Base-by-base conservation (phyloP, 2,113 vertebrate genomes). In the Morone chrysops region DNA sequence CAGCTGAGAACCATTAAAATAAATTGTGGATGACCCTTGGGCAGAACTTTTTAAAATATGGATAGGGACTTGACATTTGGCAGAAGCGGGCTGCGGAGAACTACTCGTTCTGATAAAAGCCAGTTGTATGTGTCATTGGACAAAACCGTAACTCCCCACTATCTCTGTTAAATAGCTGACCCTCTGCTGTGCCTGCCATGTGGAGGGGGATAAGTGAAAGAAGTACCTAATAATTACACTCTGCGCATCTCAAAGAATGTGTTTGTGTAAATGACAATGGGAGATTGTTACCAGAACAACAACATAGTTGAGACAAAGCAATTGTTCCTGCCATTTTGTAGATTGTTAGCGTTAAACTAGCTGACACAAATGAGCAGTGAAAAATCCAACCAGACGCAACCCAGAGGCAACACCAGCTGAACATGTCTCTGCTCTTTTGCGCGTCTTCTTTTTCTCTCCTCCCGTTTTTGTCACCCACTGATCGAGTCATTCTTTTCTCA, bases 381-480 rank as follows among this genome's bases (percentile, higher is more conserved):
- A 68, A 71, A 70, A 79, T 65, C 20, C 71, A 63, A 20, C 51
- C 62, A 10, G 36, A 75, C 75, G 17, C 57, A n/a, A 20, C 22
- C 77, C 75, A 8, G 57, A 63, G 60, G 74, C 70, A 69, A 13
- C 54, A 2, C 2, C 53, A 74, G 56, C 47, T 41, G n/a, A 80
- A 76, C 57, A 71, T 3, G 20, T 31, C 68, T 59, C 41, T 7
- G 2, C 62, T 17, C 41, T 40, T 38, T 25, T n/a, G 9, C 17
- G 36, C n/a, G 22, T 48, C 67, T 43, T 78, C 50, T 66, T 38
- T 8, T 59, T n/a, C 53, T 8, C 13, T 60, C 11, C 10, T 47
- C 6, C 38, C 31, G 2, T 74, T 54, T 48, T 36, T 10, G 31
- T 66, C 6, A 12, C 50, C 2, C 17, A 20, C 61, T 36, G 14